Percentiles rank a stretch among this genome's conserved stretches.
These are phyloP conservation scores for Aphidius gifuensis DNA, from an alignment of 1,140 invertebrate genomes.

Conservation along the genomic window DNA sequence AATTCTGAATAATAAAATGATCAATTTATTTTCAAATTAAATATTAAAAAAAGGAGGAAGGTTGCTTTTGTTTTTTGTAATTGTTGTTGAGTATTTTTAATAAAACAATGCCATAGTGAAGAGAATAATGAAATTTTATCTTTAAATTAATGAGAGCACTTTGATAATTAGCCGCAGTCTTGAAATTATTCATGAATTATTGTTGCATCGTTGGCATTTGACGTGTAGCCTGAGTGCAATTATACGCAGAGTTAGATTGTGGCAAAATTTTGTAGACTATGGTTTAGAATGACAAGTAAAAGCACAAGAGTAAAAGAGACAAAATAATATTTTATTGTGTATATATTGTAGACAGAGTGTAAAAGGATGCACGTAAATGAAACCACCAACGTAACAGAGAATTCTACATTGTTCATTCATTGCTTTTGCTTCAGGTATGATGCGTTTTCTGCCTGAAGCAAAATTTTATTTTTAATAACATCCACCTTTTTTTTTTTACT, in stretches of 20 bases:
- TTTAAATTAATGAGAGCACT: not conserved
- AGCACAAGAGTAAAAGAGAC: constrained; percentile 1
- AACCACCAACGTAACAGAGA: constrained; percentile 8
- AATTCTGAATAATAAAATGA: too few relatives aligned
- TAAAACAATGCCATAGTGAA: too few relatives aligned
- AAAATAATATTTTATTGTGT: not conserved
- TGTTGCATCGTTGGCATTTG: constrained; percentile 14
- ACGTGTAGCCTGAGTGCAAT: constrained; percentile 12
- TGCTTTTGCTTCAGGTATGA: constrained; percentile 1
- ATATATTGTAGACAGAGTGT: constrained; percentile 3
- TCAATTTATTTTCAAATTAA: too few relatives aligned
- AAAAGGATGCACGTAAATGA: constrained; percentile 14
- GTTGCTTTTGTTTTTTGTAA: too few relatives aligned
- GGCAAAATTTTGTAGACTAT: not conserved
- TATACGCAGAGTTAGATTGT: constrained; percentile 13
- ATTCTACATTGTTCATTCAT: constrained; percentile 14
- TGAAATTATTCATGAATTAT: constrained; percentile 10
- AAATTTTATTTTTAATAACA: not conserved
- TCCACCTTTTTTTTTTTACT: constrained; percentile 7
- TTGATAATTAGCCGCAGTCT: constrained; percentile 13
- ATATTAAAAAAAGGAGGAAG: too few relatives aligned
- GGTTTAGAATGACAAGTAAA: too few relatives aligned
- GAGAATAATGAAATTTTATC: too few relatives aligned
- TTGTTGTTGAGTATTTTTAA: too few relatives aligned
- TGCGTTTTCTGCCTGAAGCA: not conserved